phyloP scores from a whole-genome alignment of 53 echinoderm and acorn worm species.

The Mesocentrotus franciscanus region DNA sequence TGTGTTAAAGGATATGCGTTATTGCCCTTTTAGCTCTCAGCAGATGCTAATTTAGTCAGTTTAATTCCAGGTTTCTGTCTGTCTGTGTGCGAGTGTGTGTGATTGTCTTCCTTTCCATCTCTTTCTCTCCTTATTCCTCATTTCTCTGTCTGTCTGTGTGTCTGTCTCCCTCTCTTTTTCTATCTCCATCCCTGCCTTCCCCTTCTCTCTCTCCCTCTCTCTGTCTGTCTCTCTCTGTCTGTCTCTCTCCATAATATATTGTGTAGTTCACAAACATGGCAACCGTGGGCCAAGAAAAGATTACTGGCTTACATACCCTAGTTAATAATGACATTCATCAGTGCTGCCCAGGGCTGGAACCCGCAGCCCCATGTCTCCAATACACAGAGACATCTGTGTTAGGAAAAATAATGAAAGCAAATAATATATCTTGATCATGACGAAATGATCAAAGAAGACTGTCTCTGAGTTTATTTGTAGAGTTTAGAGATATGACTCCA shows the following conservation, averaged over 20 bases:
- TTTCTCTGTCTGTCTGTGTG: not conserved
- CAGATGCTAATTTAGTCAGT: too few species aligned
- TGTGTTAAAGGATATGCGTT: too few species aligned
- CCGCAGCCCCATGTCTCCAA: not conserved
- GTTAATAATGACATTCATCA: not conserved
- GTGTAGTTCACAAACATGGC: not conserved
- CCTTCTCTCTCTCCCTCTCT: not conserved
- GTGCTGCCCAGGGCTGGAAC: constrained; percentile 9
- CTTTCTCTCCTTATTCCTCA: not conserved
- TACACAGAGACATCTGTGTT: constrained; percentile 12
- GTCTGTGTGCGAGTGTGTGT: too few species aligned
- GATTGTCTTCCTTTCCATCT: not conserved
- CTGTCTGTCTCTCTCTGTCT: not conserved
- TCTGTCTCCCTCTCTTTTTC: not conserved
- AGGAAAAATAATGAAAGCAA: constrained; percentile 39
- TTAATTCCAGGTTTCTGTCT: too few species aligned
- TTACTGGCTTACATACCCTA: not conserved
- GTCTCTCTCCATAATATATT: not conserved
- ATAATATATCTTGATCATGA: constrained; percentile 29
- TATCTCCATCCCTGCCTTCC: not conserved
- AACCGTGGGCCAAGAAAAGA: not conserved
- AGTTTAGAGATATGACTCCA: constrained; percentile 57
- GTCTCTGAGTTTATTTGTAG: constrained; percentile 51
- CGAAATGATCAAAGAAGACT: constrained; percentile 27
- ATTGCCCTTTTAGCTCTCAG: too few species aligned